Evolutionary conservation across 1,140 invertebrate species (phyloP).

Genomic region (Diploscapter pachys): DNA sequence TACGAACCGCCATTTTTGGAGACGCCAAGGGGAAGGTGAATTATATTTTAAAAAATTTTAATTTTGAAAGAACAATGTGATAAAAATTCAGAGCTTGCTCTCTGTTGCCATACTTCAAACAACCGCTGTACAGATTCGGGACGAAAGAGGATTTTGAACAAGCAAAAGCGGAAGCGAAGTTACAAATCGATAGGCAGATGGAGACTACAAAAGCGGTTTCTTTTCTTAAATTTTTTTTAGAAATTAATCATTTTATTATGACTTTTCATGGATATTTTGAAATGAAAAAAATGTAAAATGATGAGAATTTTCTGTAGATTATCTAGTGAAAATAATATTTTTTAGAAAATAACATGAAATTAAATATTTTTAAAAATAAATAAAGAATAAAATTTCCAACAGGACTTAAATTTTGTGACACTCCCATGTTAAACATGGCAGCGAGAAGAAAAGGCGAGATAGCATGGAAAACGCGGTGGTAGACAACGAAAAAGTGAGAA

Average conservation of each 20-base stretch:
- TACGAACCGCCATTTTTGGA: conserved; percentile 83
- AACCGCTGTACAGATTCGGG: conserved; percentile 70
- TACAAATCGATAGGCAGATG: conserved; percentile 16
- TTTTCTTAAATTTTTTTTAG: neutral
- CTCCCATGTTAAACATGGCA: too few relatives aligned
- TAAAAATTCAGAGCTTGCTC: conserved; percentile 64
- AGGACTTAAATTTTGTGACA: too few relatives aligned
- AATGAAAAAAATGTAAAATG: too few relatives aligned
- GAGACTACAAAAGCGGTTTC: neutral
- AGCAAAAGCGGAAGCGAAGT: conserved; percentile 24
- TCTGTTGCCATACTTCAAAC: conserved; percentile 74
- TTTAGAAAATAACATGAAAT: too few relatives aligned
- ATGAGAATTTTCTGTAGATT: too few relatives aligned
- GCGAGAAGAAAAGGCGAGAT: too few relatives aligned
- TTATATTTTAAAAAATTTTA: neutral
- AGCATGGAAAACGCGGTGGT: too few relatives aligned
- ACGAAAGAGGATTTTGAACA: conserved; percentile 27
- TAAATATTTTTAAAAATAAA: too few relatives aligned
- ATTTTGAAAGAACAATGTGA: neutral
- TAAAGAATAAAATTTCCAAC: too few relatives aligned
- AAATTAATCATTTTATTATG: too few relatives aligned
- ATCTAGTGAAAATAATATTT: too few relatives aligned
- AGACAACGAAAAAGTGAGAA: too few relatives aligned
- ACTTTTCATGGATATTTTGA: neutral
- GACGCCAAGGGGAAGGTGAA: conserved; percentile 61